Evolutionary conservation across 1,140 invertebrate species (phyloP), one percentile per base, ranked within the genome.

Genomic region (Megathymus violae): DNA sequence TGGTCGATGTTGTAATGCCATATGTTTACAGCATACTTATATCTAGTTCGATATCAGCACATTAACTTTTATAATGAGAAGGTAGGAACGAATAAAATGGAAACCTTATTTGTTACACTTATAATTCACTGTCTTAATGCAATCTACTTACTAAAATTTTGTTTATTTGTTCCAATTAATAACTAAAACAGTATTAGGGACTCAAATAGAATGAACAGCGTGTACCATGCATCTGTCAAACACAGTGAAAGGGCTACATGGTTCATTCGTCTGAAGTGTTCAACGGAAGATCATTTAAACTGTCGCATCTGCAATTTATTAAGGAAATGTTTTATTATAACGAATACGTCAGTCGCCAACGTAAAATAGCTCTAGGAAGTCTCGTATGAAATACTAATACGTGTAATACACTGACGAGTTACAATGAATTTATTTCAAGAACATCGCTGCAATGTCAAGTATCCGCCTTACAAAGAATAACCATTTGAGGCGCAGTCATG

Each of bases 381-480:
- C 52, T 17, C 31, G 52, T 58, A 58, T 44, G 31, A 31, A 58
- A 58, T 58, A 58, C 41, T 44, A 44, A 56, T 43, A 7, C 14
- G 9, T 25, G 51, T 56, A 43, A 13, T 41, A 41, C 38, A 13
- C 11, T 27, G 41, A n/a, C n/a, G n/a, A n/a, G n/a, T n/a, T n/a
- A n/a, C n/a, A 58, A 58, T 34, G 9, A 58, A 14, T 58, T 58
- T 58, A 58, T 58, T 46, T 58, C 54, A 58, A 58, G 54, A 58
- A 46, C 54, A n/a, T 58, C 43, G 31, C 15, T 19, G 43, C 56
- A 59, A 59, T 59, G 46, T 64, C 36, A 41, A 52, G 46, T 41
- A 58, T 48, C 31, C 43, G 41, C 51, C 31, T 41, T 64, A 48
- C 31, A 50, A 64, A 58, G 51, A 48, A 50, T 59, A 47, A 38